phyloP scores from a whole-genome alignment of 2,113 vertebrate species.

The Sylvilagus bachmani region DNA sequence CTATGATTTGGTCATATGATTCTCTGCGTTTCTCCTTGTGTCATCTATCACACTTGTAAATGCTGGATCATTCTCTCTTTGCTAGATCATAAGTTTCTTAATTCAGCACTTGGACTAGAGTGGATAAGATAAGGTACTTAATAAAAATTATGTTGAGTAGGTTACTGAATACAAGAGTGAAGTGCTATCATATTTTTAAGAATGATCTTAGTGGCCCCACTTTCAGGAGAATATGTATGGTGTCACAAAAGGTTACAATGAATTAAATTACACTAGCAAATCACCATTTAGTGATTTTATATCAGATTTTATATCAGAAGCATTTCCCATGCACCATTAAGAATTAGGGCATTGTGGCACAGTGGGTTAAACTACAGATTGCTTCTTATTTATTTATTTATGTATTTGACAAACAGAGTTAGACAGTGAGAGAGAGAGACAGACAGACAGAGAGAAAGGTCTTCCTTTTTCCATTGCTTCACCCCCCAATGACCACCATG shows the following conservation, averaged over 20 bases:
- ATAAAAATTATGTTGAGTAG: constrained; percentile 53
- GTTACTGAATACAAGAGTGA: constrained; percentile 40
- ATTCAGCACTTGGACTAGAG: constrained; percentile 36
- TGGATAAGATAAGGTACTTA: background rate
- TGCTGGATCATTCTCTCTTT: background rate
- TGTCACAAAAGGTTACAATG: background rate
- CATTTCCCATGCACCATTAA: constrained; percentile 33
- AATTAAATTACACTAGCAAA: constrained; percentile 38
- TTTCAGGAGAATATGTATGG: constrained; percentile 14
- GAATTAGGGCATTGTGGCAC: background rate
- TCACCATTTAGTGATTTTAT: constrained; percentile 5
- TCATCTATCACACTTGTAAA: constrained; percentile 28
- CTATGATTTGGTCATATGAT: background rate
- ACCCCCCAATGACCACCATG: no score
- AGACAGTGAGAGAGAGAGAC: no score
- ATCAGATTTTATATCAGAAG: constrained; percentile 28
- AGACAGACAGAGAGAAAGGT: no score
- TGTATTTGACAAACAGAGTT: no score
- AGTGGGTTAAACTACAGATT: background rate
- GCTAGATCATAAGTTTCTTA: constrained; percentile 12
- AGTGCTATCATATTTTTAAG: constrained; percentile 41
- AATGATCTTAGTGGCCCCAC: constrained; percentile 8
- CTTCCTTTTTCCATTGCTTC: no score
- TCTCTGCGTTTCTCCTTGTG: background rate
- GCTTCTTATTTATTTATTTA: no score